Evolutionary conservation across 1,140 invertebrate genomes (phyloP), one percentile per base, ranked within the genome.

Genomic region (Tribolium castaneum): DNA sequence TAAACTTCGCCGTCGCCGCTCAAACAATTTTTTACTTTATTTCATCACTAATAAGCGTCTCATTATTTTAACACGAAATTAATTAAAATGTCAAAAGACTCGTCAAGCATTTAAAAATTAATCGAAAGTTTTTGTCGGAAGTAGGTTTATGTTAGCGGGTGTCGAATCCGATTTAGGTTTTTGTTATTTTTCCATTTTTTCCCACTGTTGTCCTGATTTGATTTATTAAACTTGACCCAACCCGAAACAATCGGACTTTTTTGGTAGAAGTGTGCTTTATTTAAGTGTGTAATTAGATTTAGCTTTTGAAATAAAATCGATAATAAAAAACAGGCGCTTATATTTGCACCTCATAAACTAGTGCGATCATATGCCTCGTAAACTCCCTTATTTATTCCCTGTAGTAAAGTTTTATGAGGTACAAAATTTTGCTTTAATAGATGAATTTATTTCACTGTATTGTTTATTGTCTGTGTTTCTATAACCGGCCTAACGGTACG

Each of bases 301-400:
- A 45, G n/a, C 39, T 45, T n/a, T n/a, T 3, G 39, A 45, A n/a
- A 9, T 45, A 45, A 45, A 45, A 45, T 45, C 39, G 39, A 45
- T 45, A 45, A 45, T 30, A 45, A 45, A 4, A 45, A 45, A 45
- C 39, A 45, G 39, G 25, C 14, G 10, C 13, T 59, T 14, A 19
- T 59, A 22, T 59, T 59, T 59, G 54, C 54, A 59, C 54, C 54
- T 25, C 54, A 30, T 59, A 59, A 59, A 59, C 54, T 30, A 22
- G 2, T 9, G 22, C 19, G 54, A 59, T 22, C 13, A 22, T 19
- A 22, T 59, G 54, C 19, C 22, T 25, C 54, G 54, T 59, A 59
- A 25, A 45, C 9, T n/a, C 39, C 19, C 10, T 22, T 22, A 59
- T 59, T 59, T 59, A 59, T 59, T 22, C 7, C 16, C 54, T 6